A percentile compares a stretch with the other conserved stretches of the same genome.
phyloP scores from a whole-genome alignment of 2,888 invertebrate species.

The Caprella mutica region DNA sequence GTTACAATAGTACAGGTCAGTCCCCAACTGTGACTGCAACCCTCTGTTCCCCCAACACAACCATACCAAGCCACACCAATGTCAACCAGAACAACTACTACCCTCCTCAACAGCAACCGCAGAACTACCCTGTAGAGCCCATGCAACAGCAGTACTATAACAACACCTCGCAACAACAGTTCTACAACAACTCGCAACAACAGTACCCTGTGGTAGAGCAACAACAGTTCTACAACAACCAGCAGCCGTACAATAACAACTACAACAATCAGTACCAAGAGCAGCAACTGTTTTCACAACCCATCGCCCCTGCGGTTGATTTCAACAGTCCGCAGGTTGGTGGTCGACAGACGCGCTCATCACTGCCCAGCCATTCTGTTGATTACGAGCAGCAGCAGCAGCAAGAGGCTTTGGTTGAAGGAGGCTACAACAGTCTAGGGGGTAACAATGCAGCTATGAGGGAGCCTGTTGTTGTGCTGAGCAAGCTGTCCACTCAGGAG shows the following conservation, averaged over 20 bases:
- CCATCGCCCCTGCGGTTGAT: too few relatives aligned
- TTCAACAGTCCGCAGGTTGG: too few relatives aligned
- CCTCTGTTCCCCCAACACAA: too few relatives aligned
- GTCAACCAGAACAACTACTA: not conserved
- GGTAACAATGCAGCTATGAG: conserved; percentile 38
- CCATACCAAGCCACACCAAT: not conserved
- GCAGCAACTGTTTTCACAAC: not conserved
- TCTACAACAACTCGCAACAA: not conserved
- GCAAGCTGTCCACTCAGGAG: conserved; percentile 46
- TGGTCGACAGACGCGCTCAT: too few relatives aligned
- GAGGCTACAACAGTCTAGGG: not conserved
- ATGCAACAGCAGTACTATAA: not conserved
- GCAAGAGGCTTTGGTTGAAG: too few relatives aligned
- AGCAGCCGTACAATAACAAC: not conserved
- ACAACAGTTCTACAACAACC: not conserved
- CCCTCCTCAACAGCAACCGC: not conserved
- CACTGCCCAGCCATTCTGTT: too few relatives aligned
- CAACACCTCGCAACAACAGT: not conserved
- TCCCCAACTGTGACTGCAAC: too few relatives aligned
- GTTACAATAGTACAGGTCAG: too few relatives aligned
- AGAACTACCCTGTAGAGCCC: not conserved
- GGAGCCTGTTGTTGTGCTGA: conserved; percentile 52
- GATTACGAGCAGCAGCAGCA: not conserved
- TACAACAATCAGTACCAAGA: not conserved
- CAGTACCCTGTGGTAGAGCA: not conserved